Conservation (phyloP, 2,888 invertebrate species). For the Zele albiditarsus region DNA sequence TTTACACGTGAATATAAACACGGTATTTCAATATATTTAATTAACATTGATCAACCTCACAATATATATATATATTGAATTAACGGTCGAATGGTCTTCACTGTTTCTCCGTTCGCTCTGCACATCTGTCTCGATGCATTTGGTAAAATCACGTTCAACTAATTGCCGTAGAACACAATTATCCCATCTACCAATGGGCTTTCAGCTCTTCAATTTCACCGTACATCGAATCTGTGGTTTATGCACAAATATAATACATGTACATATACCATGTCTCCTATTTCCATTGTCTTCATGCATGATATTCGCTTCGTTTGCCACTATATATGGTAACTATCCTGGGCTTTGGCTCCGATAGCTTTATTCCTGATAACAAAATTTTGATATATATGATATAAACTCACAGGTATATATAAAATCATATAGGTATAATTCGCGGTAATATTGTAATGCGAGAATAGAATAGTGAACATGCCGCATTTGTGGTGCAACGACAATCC, state of each 20-base stretch:
- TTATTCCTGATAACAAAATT: slow-evolving; percentile 19
- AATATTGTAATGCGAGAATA: slow-evolving; percentile 17
- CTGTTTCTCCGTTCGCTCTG: neutral
- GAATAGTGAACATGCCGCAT: slow-evolving; percentile 7
- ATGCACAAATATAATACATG: neutral
- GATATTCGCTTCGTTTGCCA: neutral
- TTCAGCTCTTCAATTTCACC: slow-evolving; percentile 23
- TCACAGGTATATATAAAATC: neutral
- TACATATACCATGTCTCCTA: neutral
- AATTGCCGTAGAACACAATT: slow-evolving; percentile 32
- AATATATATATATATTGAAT: neutral
- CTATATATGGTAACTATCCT: slow-evolving; percentile 2
- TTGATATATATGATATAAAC: neutral
- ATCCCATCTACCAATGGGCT: slow-evolving; percentile 14
- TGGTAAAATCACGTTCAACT: slow-evolving; percentile 15
- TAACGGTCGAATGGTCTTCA: neutral
- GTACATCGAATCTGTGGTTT: slow-evolving; percentile 18
- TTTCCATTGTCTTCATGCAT: slow-evolving; percentile 10
- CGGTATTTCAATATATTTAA: neutral
- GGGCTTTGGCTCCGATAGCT: slow-evolving; percentile 8
- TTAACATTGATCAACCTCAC: neutral
- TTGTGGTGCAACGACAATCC: neutral
- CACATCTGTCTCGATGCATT: slow-evolving; percentile 6
- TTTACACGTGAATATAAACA: neutral
- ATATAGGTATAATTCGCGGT: neutral